Evolutionary conservation across 2,113 vertebrate genomes (phyloP), one percentile per base, ranked within the genome.

Genomic region (Hymenochirus boettgeri): DNA sequence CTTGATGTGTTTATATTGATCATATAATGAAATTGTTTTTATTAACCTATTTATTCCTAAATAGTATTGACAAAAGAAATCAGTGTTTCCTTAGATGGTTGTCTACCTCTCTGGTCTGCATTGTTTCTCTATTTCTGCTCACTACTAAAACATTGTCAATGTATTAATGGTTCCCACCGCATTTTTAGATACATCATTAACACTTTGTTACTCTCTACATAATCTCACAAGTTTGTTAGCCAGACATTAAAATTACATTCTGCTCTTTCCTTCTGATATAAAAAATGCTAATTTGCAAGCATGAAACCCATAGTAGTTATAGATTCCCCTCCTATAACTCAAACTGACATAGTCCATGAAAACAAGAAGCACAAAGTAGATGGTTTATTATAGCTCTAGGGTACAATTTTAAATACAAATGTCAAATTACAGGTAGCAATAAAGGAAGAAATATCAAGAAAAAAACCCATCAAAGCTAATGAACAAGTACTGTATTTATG

Each of bases 101-200:
- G 56, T 25, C 24, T 71, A 5, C n/a, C 45, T 3, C 33, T 35
- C 33, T 35, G 10, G 10, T 13, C 33, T 35, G 33, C 33, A 7
- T 9, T 7, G 33, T 35, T n/a, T n/a, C n/a, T n/a, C n/a, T n/a
- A n/a, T n/a, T n/a, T n/a, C n/a, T n/a, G 33, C 11, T 71, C 1
- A 0, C 65, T 27, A 62, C 55, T 58, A 59, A 26, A 58, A 12
- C 71, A 59, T 54, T 83, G 78, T 72, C 70, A 48, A 24, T 67
- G 17, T 47, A 11, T 62, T 75, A 54, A 52, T 46, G 69, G 69
- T 75, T 57, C 47, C 54, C n/a, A 70, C 29, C 58, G 46, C 51
- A 19, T 25, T 72, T 26, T 72, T 71, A 72, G 4, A 75, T 79
- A 62, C 77, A 82, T 78, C 79, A 73, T 80, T 83, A 71, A 77